A percentile compares a stretch with the other conserved stretches of the same genome.
Evolutionary conservation across 2,888 invertebrate genomes (phyloP).

Genomic region (Ceramica pisi): DNA sequence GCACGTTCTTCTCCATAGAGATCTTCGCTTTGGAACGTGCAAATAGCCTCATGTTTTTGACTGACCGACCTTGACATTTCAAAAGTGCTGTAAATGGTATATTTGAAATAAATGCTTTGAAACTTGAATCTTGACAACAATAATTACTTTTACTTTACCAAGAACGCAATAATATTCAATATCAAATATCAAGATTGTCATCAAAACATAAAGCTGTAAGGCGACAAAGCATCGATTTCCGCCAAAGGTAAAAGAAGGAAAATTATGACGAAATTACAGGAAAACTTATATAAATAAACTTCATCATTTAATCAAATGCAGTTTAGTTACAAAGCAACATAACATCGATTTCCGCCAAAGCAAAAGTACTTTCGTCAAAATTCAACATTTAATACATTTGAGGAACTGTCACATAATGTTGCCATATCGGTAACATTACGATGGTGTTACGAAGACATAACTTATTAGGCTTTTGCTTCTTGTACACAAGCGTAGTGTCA

Average conservation of each 20-base stretch:
- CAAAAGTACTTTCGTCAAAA: conserved; percentile 29
- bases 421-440: conserved; percentile 55
- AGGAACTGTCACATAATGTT: conserved; percentile 57
- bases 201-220: conserved; percentile 9
- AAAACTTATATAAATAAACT: background rate
- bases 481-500: conserved; percentile 65
- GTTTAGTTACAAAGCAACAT: conserved; percentile 9
- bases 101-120: too few relatives aligned
- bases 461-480: conserved; percentile 63
- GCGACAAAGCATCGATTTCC: conserved; percentile 30
- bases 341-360: conserved; percentile 35
- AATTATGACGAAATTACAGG: background rate
- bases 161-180: too few relatives aligned
- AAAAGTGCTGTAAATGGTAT: too few relatives aligned
- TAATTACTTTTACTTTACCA: background rate
- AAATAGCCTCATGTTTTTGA: too few relatives aligned
- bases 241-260: conserved; percentile 14
- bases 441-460: conserved; percentile 53
- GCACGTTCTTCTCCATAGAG: too few relatives aligned
- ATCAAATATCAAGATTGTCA: background rate
- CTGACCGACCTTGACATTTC: too few relatives aligned
- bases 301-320: background rate
- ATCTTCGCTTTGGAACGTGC: too few relatives aligned
- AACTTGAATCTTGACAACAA: too few relatives aligned
- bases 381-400: conserved; percentile 48